Evolutionary conservation across 2,888 invertebrate species (phyloP).

Genomic region (Dusona sp.): DNA sequence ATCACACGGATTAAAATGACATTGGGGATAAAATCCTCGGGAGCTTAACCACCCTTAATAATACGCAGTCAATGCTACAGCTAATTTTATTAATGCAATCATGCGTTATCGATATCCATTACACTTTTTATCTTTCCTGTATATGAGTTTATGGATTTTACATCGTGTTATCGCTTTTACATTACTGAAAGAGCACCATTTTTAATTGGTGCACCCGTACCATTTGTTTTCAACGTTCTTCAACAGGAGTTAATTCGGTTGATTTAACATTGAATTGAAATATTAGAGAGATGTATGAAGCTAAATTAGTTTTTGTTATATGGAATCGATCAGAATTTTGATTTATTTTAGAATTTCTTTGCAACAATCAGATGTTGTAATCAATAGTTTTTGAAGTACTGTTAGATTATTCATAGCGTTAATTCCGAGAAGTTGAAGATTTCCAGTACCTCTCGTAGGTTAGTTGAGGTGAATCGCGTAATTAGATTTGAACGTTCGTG

Average conservation of each 20-base stretch:
- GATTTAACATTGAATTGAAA: neutral
- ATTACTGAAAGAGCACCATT: neutral
- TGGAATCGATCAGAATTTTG: neutral
- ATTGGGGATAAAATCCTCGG: slow-evolving; percentile 39
- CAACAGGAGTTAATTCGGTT: too few relatives aligned
- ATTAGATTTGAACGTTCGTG: slow-evolving; percentile 48
- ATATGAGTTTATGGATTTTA: neutral
- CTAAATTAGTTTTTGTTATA: neutral
- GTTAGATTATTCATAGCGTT: neutral
- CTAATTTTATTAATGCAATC: slow-evolving; percentile 41
- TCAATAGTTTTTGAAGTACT: neutral
- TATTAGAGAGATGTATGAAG: neutral
- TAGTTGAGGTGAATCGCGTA: slow-evolving; percentile 24
- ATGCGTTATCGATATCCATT: slow-evolving; percentile 6
- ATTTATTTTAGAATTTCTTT: neutral
- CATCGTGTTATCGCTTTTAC: neutral
- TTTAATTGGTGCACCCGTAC: neutral
- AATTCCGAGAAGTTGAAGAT: slow-evolving; percentile 7
- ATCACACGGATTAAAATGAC: slow-evolving; percentile 54
- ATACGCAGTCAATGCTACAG: slow-evolving; percentile 25
- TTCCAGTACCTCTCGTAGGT: neutral
- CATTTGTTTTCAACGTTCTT: neutral
- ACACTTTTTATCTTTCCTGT: slow-evolving; percentile 11
- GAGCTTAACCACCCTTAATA: slow-evolving; percentile 35
- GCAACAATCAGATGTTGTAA: neutral